Conservation (phyloP, 2,888 invertebrate genomes). For the Apeira syringaria region DNA sequence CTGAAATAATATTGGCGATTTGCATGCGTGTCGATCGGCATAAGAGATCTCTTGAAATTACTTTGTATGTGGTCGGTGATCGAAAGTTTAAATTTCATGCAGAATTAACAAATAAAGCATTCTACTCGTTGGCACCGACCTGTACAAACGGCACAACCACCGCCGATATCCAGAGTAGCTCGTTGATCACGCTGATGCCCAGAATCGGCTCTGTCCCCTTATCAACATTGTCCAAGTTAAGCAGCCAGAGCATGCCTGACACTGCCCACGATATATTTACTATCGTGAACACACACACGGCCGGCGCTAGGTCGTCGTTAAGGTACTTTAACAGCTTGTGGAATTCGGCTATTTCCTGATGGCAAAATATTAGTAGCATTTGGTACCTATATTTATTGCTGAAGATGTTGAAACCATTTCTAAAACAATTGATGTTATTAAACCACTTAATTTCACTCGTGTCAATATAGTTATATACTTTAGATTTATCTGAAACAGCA, state of each 20-base stretch:
- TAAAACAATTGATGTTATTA: too few species aligned
- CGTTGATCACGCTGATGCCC: slow-evolving; percentile 84
- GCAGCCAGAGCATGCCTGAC: slow-evolving; percentile 88
- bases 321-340: slow-evolving; percentile 90
- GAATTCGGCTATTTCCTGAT: slow-evolving; percentile 90
- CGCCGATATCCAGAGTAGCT: slow-evolving; percentile 86
- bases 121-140: slow-evolving; percentile 53
- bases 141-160: slow-evolving; percentile 88
- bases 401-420: too few species aligned
- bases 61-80: too few species aligned
- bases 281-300: slow-evolving; percentile 90
- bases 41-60: too few species aligned
- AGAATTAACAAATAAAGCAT: too few species aligned
- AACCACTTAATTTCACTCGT: too few species aligned
- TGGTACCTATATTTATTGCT: too few species aligned
- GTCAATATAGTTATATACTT: too few species aligned
- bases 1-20: too few species aligned
- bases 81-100: too few species aligned
- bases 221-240: slow-evolving; percentile 84
- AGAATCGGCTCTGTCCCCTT: slow-evolving; percentile 82
- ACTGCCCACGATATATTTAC: slow-evolving; percentile 89
- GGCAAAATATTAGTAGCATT: background rate
- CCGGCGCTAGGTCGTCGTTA: slow-evolving; percentile 89
- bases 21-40: too few species aligned
- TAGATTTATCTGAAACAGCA: too few species aligned